These are phyloP conservation scores for Lissocephala sabroskyi DNA, from an alignment of 2,888 invertebrate species.

Conservation along the genomic window DNA sequence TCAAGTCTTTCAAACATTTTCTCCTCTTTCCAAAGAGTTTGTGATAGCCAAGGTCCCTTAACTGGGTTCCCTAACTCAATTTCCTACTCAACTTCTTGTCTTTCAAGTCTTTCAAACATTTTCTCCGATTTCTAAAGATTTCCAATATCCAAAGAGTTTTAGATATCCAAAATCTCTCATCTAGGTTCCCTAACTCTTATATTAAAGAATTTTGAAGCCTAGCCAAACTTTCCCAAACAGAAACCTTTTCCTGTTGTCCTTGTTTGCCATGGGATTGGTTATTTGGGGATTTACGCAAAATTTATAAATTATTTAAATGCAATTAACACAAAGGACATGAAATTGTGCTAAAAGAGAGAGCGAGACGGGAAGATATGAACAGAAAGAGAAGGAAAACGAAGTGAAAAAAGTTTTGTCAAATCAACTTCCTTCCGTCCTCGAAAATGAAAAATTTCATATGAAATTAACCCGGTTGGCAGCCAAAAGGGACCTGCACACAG, in stretches of 20 bases:
- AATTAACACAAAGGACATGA: slow-evolving; percentile 39
- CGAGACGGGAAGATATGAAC: slow-evolving; percentile 2
- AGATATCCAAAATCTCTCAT: no score
- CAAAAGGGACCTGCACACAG: no score
- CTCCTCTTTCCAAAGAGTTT: no score
- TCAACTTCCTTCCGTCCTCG: slow-evolving; percentile 53
- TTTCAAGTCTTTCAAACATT: no score
- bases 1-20: no score
- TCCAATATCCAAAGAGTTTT: no score
- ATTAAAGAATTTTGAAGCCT: not conserved
- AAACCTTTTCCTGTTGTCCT: slow-evolving; percentile 3
- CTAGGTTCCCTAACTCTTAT: not conserved
- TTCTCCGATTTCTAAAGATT: no score
- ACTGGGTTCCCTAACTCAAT: no score
- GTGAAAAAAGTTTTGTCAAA: slow-evolving; percentile 59
- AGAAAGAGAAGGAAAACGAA: slow-evolving; percentile 17
- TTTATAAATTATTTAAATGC: slow-evolving; percentile 58
- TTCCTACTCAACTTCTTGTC: no score
- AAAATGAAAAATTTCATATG: slow-evolving; percentile 61
- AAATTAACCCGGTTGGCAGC: slow-evolving; percentile 55
- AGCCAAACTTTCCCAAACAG: not conserved
- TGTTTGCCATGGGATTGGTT: not conserved
- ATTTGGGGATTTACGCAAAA: slow-evolving; percentile 37
- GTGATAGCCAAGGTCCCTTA: no score
- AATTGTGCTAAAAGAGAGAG: slow-evolving; percentile 13